Conservation (phyloP, 2,113 vertebrate genomes). For the Mystacornis crossleyi region DNA sequence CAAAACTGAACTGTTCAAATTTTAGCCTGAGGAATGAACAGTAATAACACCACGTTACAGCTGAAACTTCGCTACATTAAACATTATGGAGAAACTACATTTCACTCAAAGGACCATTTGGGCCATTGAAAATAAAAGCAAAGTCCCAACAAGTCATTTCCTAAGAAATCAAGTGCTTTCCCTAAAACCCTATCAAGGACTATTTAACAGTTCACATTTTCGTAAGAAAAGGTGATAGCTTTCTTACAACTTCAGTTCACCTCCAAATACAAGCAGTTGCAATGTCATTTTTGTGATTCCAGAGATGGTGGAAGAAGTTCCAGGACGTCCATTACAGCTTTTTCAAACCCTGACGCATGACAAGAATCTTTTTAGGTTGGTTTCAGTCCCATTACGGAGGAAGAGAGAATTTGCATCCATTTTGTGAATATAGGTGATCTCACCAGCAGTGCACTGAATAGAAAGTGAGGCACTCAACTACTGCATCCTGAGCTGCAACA, state of each 20-base stretch:
- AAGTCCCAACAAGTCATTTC: not conserved
- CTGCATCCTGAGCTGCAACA: not conserved
- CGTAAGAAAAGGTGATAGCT: not conserved
- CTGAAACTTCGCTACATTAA: not conserved
- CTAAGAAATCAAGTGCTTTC: not conserved
- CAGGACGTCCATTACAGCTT: not conserved
- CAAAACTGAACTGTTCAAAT: not conserved
- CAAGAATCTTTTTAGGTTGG: not conserved
- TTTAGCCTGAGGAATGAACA: not conserved
- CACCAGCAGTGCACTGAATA: not conserved
- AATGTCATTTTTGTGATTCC: not conserved
- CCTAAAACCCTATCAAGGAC: not conserved
- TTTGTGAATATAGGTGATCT: not conserved
- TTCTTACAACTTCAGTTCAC: not conserved
- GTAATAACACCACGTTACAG: not conserved
- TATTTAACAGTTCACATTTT: not conserved
- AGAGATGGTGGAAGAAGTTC: not conserved
- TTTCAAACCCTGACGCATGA: not conserved
- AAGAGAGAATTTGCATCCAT: not conserved
- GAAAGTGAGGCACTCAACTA: not conserved
- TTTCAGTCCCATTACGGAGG: not conserved
- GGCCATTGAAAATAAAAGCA: not conserved
- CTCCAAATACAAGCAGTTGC: not conserved
- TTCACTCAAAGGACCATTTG: not conserved
- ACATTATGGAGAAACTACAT: not conserved